phyloP scores from a whole-genome alignment of 2,888 invertebrate genomes.

The Limulus polyphemus region DNA sequence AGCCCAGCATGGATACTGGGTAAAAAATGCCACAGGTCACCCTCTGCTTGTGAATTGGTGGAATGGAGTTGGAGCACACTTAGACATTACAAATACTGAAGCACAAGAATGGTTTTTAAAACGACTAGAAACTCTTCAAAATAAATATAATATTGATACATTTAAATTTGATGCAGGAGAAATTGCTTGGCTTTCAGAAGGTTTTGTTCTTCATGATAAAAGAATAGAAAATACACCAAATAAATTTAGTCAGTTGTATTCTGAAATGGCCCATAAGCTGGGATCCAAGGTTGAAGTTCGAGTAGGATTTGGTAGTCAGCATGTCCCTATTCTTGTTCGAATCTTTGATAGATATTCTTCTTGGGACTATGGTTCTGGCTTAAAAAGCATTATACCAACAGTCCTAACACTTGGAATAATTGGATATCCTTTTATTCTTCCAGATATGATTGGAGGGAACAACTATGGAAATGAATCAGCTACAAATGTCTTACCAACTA shows the following conservation, averaged over 20 bases:
- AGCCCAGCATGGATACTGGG: conserved; percentile 38
- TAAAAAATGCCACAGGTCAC: conserved; percentile 35
- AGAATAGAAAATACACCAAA: conserved; percentile 28
- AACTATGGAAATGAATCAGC: conserved; percentile 36
- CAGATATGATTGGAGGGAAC: conserved; percentile 56
- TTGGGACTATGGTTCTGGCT: conserved; percentile 52
- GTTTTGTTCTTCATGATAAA: conserved; percentile 23
- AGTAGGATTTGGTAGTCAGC: conserved; percentile 56
- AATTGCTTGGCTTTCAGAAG: conserved; percentile 52
- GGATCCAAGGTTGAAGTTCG: conserved; percentile 56
- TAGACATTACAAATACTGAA: conserved; percentile 59
- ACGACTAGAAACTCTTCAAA: conserved; percentile 42
- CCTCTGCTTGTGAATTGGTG: conserved; percentile 45
- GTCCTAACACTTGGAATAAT: conserved; percentile 48
- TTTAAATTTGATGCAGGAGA: conserved; percentile 76
- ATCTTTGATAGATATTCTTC: conserved; percentile 65
- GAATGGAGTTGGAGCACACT: conserved; percentile 41
- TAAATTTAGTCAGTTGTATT: conserved; percentile 28
- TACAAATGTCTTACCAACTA: conserved; percentile 27
- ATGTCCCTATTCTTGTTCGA: conserved; percentile 55
- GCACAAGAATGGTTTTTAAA: conserved; percentile 43
- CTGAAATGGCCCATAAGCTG: conserved; percentile 28
- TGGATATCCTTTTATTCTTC: conserved; percentile 59
- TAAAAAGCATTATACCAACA: conserved; percentile 57
- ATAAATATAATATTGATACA: conserved; percentile 53